Conservation (phyloP, 1,140 invertebrate species). For the Scaptodrosophila lebanonensis region DNA sequence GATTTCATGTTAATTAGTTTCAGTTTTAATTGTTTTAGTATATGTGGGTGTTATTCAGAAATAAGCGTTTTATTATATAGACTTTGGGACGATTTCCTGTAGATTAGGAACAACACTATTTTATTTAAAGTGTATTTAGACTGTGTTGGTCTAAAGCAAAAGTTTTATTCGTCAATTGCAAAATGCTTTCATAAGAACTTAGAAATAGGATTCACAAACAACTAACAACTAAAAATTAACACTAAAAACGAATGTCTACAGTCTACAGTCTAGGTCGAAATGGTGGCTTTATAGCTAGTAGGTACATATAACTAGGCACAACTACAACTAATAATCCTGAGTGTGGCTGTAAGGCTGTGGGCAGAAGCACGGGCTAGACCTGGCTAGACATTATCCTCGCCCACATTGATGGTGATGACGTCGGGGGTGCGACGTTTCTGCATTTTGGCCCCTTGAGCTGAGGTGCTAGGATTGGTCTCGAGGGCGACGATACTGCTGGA, state of each 20-base stretch:
- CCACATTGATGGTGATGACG: slow-evolving; percentile 72
- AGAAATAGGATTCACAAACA: too few species aligned
- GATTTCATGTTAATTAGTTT: too few species aligned
- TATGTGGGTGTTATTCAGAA: too few species aligned
- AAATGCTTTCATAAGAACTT: slow-evolving; percentile 43
- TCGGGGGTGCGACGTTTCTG: slow-evolving; percentile 39
- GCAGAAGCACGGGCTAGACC: slow-evolving; percentile 10
- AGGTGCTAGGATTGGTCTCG: not conserved
- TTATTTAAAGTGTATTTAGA: too few species aligned
- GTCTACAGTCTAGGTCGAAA: too few species aligned
- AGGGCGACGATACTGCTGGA: slow-evolving; percentile 23
- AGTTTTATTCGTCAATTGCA: slow-evolving; percentile 37
- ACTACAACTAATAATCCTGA: not conserved
- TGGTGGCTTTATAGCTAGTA: slow-evolving; percentile 5
- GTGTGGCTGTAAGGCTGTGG: not conserved
- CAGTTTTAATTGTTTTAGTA: too few species aligned
- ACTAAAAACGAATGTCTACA: slow-evolving; percentile 41
- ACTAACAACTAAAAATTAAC: slow-evolving; percentile 29
- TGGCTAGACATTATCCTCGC: slow-evolving; percentile 51
- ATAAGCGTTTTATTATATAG: too few species aligned
- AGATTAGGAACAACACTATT: too few species aligned
- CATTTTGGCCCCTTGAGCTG: too few species aligned
- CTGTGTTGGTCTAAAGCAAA: not conserved
- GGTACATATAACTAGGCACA: slow-evolving; percentile 5
- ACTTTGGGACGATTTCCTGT: too few species aligned